Conservation (phyloP, 2,113 vertebrate species). For the Pleuronectes platessa region DNA sequence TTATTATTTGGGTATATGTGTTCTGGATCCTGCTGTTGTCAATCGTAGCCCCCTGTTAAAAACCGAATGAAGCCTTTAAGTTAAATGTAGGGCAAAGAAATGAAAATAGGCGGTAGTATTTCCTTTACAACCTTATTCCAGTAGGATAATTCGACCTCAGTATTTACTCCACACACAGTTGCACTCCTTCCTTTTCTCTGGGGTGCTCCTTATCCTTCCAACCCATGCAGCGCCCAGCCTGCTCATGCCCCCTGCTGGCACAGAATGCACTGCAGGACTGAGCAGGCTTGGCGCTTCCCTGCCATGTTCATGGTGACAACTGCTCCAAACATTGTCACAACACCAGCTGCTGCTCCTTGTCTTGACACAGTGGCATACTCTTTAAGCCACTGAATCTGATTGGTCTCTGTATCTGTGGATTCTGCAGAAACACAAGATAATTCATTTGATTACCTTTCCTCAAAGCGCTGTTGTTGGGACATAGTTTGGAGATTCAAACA, state of each 20-base stretch:
- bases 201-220: constrained; percentile 84
- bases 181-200: constrained; percentile 66
- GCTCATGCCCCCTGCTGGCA: constrained; percentile 75
- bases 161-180: constrained; percentile 46
- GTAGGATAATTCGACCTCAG: constrained; percentile 25
- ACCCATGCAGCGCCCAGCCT: constrained; percentile 79
- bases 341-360: constrained; percentile 34
- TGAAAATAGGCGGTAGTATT: constrained; percentile 5
- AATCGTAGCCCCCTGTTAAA: background rate
- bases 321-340: constrained; percentile 69
- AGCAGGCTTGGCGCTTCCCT: constrained; percentile 69
- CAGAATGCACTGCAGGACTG: constrained; percentile 54
- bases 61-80: background rate
- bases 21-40: constrained; percentile 81
- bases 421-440: background rate
- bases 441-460: background rate
- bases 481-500: constrained; percentile 65
- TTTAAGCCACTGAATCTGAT: background rate
- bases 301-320: constrained; percentile 68
- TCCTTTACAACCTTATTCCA: constrained; percentile 7
- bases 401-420: background rate
- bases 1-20: constrained; percentile 45
- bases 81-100: background rate
- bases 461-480: constrained; percentile 42
- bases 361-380: background rate